Percentiles rank a stretch among this genome's conserved stretches.
These are phyloP conservation scores for Parauchenoglanis punctatus DNA, from an alignment of 2,797 vertebrate species.

Conservation along the genomic window DNA sequence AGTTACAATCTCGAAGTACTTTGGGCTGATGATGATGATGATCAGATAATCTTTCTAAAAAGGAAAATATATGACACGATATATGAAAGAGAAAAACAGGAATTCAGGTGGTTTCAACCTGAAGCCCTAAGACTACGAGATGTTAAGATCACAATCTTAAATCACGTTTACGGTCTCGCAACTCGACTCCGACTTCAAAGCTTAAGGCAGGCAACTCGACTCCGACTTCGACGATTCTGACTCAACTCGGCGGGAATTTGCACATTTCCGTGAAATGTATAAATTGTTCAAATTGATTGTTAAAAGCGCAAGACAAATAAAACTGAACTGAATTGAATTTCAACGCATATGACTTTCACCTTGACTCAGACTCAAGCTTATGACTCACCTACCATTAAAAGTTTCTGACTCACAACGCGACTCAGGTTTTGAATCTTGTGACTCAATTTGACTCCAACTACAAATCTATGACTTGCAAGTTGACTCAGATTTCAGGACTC, in stretches of 20 bases:
- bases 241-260: not conserved
- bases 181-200: not conserved
- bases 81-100: not conserved
- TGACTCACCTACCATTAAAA: too few species aligned
- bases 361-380: not conserved
- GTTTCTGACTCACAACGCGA: not conserved
- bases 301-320: too few species aligned
- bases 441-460: too few species aligned
- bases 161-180: not conserved
- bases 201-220: not conserved
- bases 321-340: not conserved
- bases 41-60: slow-evolving; percentile 79
- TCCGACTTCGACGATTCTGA: not conserved
- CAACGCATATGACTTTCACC: not conserved
- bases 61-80: not conserved
- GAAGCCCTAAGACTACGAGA: not conserved
- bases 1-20: slow-evolving; percentile 79
- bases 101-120: not conserved
- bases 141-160: not conserved
- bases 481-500: not conserved
- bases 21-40: slow-evolving; percentile 84
- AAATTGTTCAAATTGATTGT: too few species aligned
- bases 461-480: too few species aligned
- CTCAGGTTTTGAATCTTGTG: not conserved
- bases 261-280: too few species aligned